Percentiles rank a stretch among this genome's conserved stretches.
phyloP scores from a whole-genome alignment of 2,888 invertebrate genomes.

The Agrotis puta region DNA sequence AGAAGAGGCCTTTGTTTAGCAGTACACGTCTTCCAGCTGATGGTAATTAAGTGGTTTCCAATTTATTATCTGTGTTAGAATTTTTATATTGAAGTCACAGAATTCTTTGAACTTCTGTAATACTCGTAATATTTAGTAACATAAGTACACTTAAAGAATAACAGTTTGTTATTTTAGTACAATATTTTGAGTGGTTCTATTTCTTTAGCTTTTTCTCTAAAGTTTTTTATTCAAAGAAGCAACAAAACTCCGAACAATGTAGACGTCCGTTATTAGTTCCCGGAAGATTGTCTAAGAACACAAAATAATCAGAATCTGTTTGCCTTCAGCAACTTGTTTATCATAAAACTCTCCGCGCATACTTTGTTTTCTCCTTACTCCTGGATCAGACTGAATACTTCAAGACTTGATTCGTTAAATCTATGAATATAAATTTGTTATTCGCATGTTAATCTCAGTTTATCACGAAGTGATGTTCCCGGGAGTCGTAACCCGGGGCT shows the following conservation, averaged over 20 bases:
- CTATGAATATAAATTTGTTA: constrained; percentile 66
- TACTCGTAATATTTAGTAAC: no score
- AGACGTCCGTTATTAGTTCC: constrained; percentile 11
- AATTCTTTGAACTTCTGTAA: no score
- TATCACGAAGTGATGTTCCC: constrained; percentile 50
- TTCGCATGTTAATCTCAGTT: constrained; percentile 60
- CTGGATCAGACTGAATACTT: constrained; percentile 27
- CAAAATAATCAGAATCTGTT: constrained; percentile 11
- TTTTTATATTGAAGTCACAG: neutral
- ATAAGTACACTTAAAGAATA: no score
- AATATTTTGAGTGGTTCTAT: no score
- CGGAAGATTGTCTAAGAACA: constrained; percentile 11
- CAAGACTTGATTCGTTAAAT: constrained; percentile 48
- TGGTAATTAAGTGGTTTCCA: no score
- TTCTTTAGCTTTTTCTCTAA: neutral
- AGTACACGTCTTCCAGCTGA: no score
- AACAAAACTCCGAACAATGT: constrained; percentile 20
- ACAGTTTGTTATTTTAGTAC: no score
- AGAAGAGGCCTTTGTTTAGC: no score
- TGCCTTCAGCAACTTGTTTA: constrained; percentile 34
- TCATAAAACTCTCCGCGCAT: constrained; percentile 6
- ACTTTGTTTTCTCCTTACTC: constrained; percentile 18
- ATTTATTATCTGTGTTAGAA: no score
- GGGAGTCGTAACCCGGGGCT: constrained; percentile 49
- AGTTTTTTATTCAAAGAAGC: neutral